Evolutionary conservation across 92 coral and sea anemone species (phyloP).

Genomic region (Bergia puertoricense): DNA sequence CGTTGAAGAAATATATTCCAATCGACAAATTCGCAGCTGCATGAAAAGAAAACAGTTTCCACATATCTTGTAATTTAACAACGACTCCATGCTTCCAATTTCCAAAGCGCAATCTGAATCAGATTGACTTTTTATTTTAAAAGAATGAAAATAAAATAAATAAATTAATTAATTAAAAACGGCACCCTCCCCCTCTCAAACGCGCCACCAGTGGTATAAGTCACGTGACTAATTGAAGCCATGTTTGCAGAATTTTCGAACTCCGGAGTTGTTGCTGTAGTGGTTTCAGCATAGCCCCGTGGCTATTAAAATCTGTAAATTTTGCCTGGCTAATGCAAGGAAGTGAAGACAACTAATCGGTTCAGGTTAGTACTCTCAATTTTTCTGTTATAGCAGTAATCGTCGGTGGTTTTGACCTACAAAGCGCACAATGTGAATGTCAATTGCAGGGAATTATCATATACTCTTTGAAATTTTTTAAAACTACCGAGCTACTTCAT

Average conservation of each 20-base stretch:
- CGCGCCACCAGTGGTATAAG: not conserved
- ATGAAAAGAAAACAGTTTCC: too few species aligned
- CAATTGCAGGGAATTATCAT: slow-evolving; percentile 12
- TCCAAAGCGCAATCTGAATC: too few species aligned
- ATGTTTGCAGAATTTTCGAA: slow-evolving; percentile 38
- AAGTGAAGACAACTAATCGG: not conserved
- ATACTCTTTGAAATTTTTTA: slow-evolving; percentile 12
- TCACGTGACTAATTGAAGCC: slow-evolving; percentile 37
- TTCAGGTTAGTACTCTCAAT: slow-evolving; percentile 18
- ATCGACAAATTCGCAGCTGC: too few species aligned
- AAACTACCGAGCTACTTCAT: not conserved
- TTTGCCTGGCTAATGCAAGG: not conserved
- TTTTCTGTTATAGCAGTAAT: slow-evolving; percentile 3
- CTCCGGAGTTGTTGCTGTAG: not conserved
- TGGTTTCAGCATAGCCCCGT: slow-evolving; percentile 1
- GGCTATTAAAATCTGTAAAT: not conserved
- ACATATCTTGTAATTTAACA: too few species aligned
- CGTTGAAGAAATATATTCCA: too few species aligned
- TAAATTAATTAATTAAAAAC: not conserved
- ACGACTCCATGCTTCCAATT: too few species aligned
- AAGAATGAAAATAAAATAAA: too few species aligned
- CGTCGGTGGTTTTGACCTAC: not conserved
- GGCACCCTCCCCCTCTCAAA: slow-evolving; percentile 7
- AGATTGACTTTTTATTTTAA: too few species aligned
- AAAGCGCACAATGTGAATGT: not conserved